phyloP scores from a whole-genome alignment of 2,797 vertebrate genomes.

The Prunella strophiata region DNA sequence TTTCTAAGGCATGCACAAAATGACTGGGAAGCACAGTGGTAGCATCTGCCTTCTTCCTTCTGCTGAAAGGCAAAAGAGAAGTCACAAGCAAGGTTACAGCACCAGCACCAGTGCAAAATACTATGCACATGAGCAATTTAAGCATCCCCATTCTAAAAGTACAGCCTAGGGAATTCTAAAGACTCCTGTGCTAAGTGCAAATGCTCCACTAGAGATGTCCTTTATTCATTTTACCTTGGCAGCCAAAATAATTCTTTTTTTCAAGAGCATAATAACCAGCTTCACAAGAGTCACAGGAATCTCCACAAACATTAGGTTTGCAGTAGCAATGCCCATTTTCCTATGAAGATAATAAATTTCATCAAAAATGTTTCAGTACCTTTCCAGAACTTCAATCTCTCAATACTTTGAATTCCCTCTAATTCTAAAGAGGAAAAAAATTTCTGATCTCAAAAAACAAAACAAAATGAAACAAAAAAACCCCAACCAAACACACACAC shows the following conservation, averaged over 20 bases:
- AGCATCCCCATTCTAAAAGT: not conserved
- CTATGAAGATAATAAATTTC: conserved; percentile 65
- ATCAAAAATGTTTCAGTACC: not conserved
- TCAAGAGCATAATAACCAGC: conserved; percentile 87
- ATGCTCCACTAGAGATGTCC: not conserved
- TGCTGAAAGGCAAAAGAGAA: not conserved
- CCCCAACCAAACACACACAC: not conserved
- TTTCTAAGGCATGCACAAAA: not conserved
- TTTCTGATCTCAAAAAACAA: not conserved
- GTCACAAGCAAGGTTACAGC: not conserved
- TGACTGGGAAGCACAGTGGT: not conserved
- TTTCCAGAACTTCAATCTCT: not conserved
- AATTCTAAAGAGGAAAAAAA: not conserved
- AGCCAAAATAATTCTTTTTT: conserved; percentile 90
- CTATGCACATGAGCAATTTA: not conserved
- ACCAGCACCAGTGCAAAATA: not conserved
- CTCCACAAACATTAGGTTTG: conserved; percentile 84
- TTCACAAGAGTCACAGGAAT: conserved; percentile 84
- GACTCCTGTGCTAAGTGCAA: not conserved
- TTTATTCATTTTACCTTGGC: conserved; percentile 81
- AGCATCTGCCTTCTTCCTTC: not conserved
- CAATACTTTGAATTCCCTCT: not conserved
- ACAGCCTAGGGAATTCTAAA: not conserved
- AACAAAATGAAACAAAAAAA: not conserved
- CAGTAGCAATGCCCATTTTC: conserved; percentile 87